These are phyloP conservation scores for Oscheius sp. DNA, from an alignment of 2,888 invertebrate species.

Conservation along the genomic window DNA sequence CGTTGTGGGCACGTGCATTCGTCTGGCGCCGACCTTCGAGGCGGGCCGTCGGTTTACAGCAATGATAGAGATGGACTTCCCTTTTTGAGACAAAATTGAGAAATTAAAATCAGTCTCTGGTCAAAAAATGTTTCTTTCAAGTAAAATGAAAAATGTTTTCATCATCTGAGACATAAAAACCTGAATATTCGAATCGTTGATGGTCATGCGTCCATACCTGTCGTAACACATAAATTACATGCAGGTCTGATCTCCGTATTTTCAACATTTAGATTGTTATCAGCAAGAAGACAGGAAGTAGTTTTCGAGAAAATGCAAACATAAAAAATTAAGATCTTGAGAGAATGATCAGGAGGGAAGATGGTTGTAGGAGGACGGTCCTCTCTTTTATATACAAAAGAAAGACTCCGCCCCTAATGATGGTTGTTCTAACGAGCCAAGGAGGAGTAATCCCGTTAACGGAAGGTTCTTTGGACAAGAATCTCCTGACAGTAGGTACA, in stretches of 20 bases:
- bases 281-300: too few species aligned
- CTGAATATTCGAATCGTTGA: neutral
- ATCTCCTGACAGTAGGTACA: constrained; percentile 10
- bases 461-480: constrained; percentile 4
- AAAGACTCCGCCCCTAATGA: constrained; percentile 15
- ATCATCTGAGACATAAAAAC: too few species aligned
- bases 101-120: too few species aligned
- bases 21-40: constrained; percentile 23
- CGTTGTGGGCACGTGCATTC: constrained; percentile 4
- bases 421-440: neutral
- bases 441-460: constrained; percentile 12
- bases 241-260: neutral
- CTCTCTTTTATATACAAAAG: neutral
- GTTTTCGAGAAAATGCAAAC: too few species aligned
- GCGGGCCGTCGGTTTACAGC: constrained; percentile 16
- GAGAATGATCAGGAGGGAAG: too few species aligned
- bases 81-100: too few species aligned
- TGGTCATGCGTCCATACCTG: neutral
- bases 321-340: too few species aligned
- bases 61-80: constrained; percentile 2
- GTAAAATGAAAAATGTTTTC: too few species aligned
- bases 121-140: too few species aligned
- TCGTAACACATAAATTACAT: neutral
- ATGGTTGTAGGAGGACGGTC: constrained; percentile 3
- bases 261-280: neutral